Conservation (phyloP, 2,888 invertebrate genomes). For the Megamerina dolium region DNA sequence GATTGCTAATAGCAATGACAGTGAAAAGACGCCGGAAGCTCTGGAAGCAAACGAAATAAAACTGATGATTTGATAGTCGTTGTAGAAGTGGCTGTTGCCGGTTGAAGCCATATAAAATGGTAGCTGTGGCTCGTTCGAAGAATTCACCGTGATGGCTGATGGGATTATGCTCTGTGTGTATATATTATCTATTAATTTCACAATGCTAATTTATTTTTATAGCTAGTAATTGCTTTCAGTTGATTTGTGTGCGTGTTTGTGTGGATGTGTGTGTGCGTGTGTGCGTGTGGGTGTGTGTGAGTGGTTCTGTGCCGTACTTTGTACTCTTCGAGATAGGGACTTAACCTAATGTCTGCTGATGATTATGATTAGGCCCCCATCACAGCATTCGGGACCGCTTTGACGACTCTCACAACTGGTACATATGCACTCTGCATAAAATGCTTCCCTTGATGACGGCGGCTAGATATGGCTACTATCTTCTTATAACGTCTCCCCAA, state of each 20-base stretch:
- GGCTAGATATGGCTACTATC: not conserved
- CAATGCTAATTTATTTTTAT: not conserved
- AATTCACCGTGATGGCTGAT: not conserved
- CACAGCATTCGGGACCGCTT: not conserved
- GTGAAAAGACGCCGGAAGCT: not conserved
- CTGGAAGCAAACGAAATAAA: slow-evolving; percentile 1
- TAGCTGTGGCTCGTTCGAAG: not conserved
- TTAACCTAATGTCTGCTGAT: slow-evolving; percentile 2
- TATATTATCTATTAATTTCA: no score
- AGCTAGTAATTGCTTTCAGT: slow-evolving; percentile 5
- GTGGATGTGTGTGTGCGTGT: not conserved
- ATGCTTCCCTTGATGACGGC: no score
- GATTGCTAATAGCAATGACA: slow-evolving; percentile 6
- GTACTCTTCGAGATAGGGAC: slow-evolving; percentile 3
- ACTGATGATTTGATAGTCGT: not conserved
- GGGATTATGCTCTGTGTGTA: not conserved
- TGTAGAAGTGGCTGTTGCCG: slow-evolving; percentile 1
- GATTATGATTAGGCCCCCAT: slow-evolving; percentile 6
- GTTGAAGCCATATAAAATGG: slow-evolving; percentile 29
- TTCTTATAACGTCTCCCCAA: not conserved
- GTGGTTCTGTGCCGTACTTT: not conserved
- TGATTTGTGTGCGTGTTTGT: not conserved
- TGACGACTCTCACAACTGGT: not conserved
- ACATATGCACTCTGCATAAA: no score
- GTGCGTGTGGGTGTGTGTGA: slow-evolving; percentile 1